Evolutionary conservation across 2,113 vertebrate species (phyloP).

Genomic region (Larimichthys polyactis): DNA sequence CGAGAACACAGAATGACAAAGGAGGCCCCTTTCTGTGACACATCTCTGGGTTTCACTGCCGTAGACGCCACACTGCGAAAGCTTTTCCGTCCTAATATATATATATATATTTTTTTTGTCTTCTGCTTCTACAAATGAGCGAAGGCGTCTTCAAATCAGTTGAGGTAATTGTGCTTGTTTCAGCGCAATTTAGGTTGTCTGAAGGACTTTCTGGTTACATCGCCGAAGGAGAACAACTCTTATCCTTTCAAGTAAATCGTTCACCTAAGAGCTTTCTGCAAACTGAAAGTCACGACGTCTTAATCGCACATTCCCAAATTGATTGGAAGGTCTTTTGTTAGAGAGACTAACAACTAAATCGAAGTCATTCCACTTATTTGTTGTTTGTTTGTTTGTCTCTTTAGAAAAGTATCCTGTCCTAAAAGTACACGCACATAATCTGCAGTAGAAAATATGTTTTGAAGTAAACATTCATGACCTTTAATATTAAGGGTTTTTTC

Average conservation of each 20-base stretch:
- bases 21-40: constrained; percentile 40
- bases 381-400: too few species aligned
- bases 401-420: background rate
- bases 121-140: constrained; percentile 1
- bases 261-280: constrained; percentile 8
- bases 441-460: background rate
- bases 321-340: background rate
- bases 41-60: constrained; percentile 23
- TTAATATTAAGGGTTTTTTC: background rate
- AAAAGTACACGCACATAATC: background rate
- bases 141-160: background rate
- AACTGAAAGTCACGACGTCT: background rate
- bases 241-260: background rate
- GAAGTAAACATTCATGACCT: background rate
- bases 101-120: background rate
- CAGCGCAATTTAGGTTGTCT: constrained; percentile 25
- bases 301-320: background rate
- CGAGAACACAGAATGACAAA: constrained; percentile 54
- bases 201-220: constrained; percentile 25
- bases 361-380: too few species aligned
- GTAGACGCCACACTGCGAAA: constrained; percentile 17
- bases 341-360: background rate
- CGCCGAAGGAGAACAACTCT: background rate
- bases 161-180: constrained; percentile 20
- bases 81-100: constrained; percentile 16